A percentile compares a stretch with the other conserved stretches of the same genome.
Evolutionary conservation across 2,113 vertebrate species (phyloP).

Genomic region (Barbus barbus): DNA sequence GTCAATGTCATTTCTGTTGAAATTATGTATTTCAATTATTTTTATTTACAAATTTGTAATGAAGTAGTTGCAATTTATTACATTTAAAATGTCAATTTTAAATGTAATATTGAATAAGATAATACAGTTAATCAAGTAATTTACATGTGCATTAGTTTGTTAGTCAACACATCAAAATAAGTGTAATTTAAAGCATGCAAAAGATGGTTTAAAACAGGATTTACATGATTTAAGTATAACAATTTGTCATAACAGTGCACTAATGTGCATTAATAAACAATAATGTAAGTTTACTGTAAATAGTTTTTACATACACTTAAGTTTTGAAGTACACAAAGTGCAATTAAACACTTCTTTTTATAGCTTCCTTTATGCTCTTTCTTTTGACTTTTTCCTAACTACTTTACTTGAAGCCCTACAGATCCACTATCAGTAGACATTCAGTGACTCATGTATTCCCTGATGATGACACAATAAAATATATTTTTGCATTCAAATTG

Average conservation of each 20-base stretch:
- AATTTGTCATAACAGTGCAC: background rate
- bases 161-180: background rate
- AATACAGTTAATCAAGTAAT: too few species aligned
- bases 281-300: background rate
- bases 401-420: background rate
- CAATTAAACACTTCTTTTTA: background rate
- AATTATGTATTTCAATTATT: background rate
- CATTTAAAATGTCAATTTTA: background rate
- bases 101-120: too few species aligned
- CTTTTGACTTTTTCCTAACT: background rate
- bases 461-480: background rate
- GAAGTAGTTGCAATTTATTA: background rate
- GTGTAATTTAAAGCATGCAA: background rate
- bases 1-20: too few species aligned
- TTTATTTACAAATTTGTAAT: background rate
- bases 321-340: background rate
- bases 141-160: too few species aligned
- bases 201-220: too few species aligned
- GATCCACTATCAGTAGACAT: background rate
- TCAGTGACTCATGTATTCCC: background rate
- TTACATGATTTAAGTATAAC: background rate
- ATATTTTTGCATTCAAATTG: constrained; percentile 14
- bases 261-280: background rate
- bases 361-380: background rate
- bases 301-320: background rate